These are phyloP conservation scores for Rhamphomyia laevipes DNA, from an alignment of 2,888 invertebrate genomes.

Conservation along the genomic window DNA sequence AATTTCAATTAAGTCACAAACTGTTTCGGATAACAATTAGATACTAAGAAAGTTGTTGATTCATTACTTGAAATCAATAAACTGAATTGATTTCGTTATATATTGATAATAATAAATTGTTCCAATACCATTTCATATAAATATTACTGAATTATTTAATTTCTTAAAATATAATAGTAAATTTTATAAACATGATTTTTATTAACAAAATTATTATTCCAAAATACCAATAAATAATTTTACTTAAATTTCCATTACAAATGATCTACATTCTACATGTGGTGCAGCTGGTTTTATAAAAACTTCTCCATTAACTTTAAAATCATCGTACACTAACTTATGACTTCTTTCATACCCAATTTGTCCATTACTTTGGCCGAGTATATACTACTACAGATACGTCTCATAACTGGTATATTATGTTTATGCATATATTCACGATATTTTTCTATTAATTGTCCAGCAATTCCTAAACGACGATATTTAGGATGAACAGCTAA, in stretches of 20 bases:
- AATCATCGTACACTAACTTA: constrained; percentile 46
- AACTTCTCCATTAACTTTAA: constrained; percentile 45
- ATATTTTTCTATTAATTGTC: constrained; percentile 13
- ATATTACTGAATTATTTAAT: no score
- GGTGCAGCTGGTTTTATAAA: constrained; percentile 49
- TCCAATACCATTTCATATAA: no score
- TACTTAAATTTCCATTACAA: neutral
- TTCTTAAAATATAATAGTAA: no score
- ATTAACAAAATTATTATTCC: no score
- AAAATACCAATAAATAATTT: no score
- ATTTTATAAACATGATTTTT: no score
- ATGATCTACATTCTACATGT: constrained; percentile 26
- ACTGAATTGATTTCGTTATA: no score
- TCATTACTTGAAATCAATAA: no score
- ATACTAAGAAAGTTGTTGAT: no score
- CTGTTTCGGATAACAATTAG: no score
- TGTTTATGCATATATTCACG: constrained; percentile 16
- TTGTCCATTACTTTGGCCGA: constrained; percentile 54
- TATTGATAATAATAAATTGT: no score
- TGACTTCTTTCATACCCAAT: constrained; percentile 52
- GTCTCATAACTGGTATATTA: constrained; percentile 40
- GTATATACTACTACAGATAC: constrained; percentile 54
- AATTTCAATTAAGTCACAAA: no score
- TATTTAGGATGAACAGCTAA: constrained; percentile 16
- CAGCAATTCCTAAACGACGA: constrained; percentile 18